Base-by-base conservation (phyloP, 1,140 invertebrate genomes). In the Drosophila novamexicana region DNA sequence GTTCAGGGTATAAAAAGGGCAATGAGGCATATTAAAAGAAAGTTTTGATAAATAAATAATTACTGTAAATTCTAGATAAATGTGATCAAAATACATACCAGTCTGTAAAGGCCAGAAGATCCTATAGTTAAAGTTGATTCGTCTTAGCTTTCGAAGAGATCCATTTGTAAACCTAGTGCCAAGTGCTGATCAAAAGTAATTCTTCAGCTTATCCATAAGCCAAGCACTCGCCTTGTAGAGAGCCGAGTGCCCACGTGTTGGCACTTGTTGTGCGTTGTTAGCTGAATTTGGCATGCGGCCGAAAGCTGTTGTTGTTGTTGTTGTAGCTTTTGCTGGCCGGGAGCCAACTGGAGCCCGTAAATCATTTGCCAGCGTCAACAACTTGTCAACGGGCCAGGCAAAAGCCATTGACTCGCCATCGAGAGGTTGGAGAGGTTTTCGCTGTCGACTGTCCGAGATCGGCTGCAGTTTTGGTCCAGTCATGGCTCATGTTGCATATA, bases 401-500 rank as follows among this genome's bases (percentile, higher is more conserved):
- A 65, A 67, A 77, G 52, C 64, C 61, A 71, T 71, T 75, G 68
- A 65, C 73, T 75, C 54, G 47, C 22, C 57, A 62, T 66, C 45
- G 73, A 81, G 79, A 64, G 69, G 22, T 58, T 69, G 52, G 67
- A 50, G 54, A 49, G 42, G 52, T 16, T 63, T 47, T 45, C 29
- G 49, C 47, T 66, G 50, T 76, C 58, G 63, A 76, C 79, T 65
- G 81, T 65, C 40, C 14, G 47, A 45, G 59, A 77, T 78, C 78
- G 72, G 67, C 42, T 62, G 65, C 47, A 49, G 65, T 88, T 83
- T 89, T 88, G 84, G 79, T 70, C 79, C 79, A 88, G 83, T 86
- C 76, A 86, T 79, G 79, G 72, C 76, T 79, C 73, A 85, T 89
- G 86, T 86, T 90, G 86, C 86, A 90, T 90, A 86, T 90, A 90